Base-by-base conservation (phyloP, 2,113 vertebrate genomes). In the Lycocorax pyrrhopterus region DNA sequence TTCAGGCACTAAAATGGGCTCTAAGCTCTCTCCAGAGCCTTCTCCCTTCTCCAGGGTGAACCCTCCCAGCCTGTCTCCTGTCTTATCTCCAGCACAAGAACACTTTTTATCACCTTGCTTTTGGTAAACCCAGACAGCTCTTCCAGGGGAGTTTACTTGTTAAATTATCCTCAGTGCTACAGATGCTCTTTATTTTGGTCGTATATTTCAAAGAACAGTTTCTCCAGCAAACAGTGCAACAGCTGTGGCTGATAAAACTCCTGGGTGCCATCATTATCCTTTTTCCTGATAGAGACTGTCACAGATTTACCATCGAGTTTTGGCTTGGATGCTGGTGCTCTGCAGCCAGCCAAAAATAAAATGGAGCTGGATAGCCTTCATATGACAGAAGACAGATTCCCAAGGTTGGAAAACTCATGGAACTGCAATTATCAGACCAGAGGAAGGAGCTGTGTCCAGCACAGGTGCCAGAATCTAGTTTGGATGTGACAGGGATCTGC, bases 151-250 rank as follows among this genome's bases (percentile, higher is more conserved):
- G 27, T 62, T 79, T 6, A 49, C 79, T 62, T 46, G 75, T 92
- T 96, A 75, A 55, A 91, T 91, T 67, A 41, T 53, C 90, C 58
- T 5, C 22, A 69, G 60, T 63, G 37, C 62, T 60, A 8, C 95
- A 97, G 96, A 90, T 90, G 95, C 85, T 96, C 95, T 97, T 97
- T 96, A 94, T 96, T 97, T 96, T 94, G 91, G 92, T 96, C 92
- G 0, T 84, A 76, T 51, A 77, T 96, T 97, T 96, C 96, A 93
- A 96, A 95, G 83, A 97, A 59, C 91, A 86, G 25, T 95, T 97
- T 97, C 94, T 94, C 30, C 92, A 89, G 94, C 92, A 96, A 94
- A 93, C 88, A 94, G 82, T 33, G 41, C 69, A 96, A 46, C 97
- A 97, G 97, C 97, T 97, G 97, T n/a, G 88, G 51, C 95, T 93